Evolutionary conservation across 2,888 invertebrate genomes (phyloP).

Genomic region (Bhutanitis thaidina): DNA sequence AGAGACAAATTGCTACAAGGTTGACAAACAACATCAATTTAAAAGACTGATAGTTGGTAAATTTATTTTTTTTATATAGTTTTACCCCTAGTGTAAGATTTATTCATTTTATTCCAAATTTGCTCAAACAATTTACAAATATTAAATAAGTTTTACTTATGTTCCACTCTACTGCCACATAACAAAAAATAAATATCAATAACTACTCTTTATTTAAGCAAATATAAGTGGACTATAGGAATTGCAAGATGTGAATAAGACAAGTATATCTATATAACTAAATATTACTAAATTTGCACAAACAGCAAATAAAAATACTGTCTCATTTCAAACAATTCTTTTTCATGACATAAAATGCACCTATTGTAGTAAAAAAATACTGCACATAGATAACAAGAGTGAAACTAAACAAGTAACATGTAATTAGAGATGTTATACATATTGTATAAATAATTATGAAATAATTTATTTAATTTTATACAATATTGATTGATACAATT

Average conservation of each 20-base stretch:
- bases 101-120: conserved; percentile 72
- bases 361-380: conserved; percentile 4
- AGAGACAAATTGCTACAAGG: conserved; percentile 71
- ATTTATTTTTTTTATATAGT: conserved; percentile 74
- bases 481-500: background rate
- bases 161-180: conserved; percentile 54
- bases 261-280: conserved; percentile 1
- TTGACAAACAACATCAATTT: conserved; percentile 79
- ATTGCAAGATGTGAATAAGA: conserved; percentile 28
- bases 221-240: conserved; percentile 31
- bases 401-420: background rate
- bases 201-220: conserved; percentile 25
- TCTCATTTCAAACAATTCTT: too few species aligned
- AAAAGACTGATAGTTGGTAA: conserved; percentile 81
- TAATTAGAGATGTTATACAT: background rate
- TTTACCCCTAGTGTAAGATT: conserved; percentile 77
- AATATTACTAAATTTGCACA: conserved; percentile 11
- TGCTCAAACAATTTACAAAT: conserved; percentile 64
- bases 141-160: conserved; percentile 40
- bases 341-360: conserved; percentile 12
- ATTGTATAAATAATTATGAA: background rate
- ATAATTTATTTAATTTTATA: conserved; percentile 5
- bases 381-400: conserved; percentile 7
- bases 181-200: conserved; percentile 25
- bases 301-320: background rate